These are phyloP conservation scores for Hycleus cichorii DNA, from an alignment of 1,140 invertebrate genomes.

Conservation along the genomic window DNA sequence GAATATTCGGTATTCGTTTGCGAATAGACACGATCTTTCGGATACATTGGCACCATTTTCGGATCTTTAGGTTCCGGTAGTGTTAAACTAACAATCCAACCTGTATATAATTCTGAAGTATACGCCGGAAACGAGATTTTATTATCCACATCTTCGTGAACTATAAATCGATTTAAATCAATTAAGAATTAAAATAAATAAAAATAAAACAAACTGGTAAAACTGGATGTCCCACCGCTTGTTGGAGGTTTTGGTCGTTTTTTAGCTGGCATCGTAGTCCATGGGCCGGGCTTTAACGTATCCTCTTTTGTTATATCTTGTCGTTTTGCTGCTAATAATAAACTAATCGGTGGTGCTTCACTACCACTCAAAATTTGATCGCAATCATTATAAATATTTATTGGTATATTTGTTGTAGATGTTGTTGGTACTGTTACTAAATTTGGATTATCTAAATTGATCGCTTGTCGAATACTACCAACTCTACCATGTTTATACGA, in stretches of 20 bases:
- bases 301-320: conserved; percentile 55
- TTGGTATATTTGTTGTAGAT: conserved; percentile 29
- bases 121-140: conserved; percentile 24
- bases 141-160: conserved; percentile 50
- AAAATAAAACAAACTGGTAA: conserved; percentile 39
- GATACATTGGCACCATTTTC: conserved; percentile 51
- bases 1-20: conserved; percentile 53
- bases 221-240: conserved; percentile 24
- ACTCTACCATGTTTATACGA: conserved; percentile 47
- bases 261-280: conserved; percentile 44
- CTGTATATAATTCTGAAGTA: conserved; percentile 48
- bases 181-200: neutral
- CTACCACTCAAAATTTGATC: neutral
- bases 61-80: conserved; percentile 51
- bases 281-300: conserved; percentile 53
- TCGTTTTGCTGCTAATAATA: conserved; percentile 48
- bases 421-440: conserved; percentile 39
- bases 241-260: conserved; percentile 16
- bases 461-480: conserved; percentile 39
- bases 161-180: conserved; percentile 31
- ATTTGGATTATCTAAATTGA: conserved; percentile 31
- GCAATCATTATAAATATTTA: conserved; percentile 21
- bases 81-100: conserved; percentile 47
- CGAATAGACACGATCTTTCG: conserved; percentile 52
- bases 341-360: conserved; percentile 38